Base-by-base conservation (phyloP, 2,888 invertebrate genomes). In the Chesias legatella region DNA sequence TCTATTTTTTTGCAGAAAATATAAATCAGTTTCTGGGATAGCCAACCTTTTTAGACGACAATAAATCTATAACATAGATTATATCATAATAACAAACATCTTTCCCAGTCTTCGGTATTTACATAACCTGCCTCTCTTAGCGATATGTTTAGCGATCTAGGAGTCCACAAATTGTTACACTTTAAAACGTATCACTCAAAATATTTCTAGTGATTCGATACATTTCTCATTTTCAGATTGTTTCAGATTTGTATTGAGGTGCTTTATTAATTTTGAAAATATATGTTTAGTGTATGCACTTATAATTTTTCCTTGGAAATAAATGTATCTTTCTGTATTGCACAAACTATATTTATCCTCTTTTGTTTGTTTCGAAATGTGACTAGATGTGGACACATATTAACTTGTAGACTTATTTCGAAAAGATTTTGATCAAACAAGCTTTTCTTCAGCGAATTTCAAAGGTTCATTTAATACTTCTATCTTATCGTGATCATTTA, bases 371-470 rank as follows among this genome's bases (percentile, higher is more conserved):
- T 33, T 42, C 41, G 45, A 49, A 45, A 45, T 49, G 49, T 49
- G 36, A 22, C n/a, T 5, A 7, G 7, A 22, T 30, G 27, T 17
- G 30, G 38, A 30, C 31, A 9, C 11, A 1, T 20, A 10, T 31
- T 17, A 27, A 31, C 24, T 20, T 36, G n/a, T 36, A 27, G 6
- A 24, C 10, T 24, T 28, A 10, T 24, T 10, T 17, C 13, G 5
- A 17, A 3, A 3, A 3, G 13, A 17, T 17, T 37, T 34, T 30
- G 42, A 21, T 86, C 80, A 88, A 79, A 88, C 86, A 58, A 88
- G 82, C 43, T 88, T 88, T 54, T 88, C 88, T 68, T 88, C 86
- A 21, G 83, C 71, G 51, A 88, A 85, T 51, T 83, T 86, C 2
- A 79, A 73, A 22, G 83, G 75, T 40, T 79, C 72, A 51, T 73